A percentile compares a stretch with the other conserved stretches of the same genome.
These are phyloP conservation scores for Cyprinodon variegatus DNA, from an alignment of 2,113 vertebrate species.

Conservation along the genomic window DNA sequence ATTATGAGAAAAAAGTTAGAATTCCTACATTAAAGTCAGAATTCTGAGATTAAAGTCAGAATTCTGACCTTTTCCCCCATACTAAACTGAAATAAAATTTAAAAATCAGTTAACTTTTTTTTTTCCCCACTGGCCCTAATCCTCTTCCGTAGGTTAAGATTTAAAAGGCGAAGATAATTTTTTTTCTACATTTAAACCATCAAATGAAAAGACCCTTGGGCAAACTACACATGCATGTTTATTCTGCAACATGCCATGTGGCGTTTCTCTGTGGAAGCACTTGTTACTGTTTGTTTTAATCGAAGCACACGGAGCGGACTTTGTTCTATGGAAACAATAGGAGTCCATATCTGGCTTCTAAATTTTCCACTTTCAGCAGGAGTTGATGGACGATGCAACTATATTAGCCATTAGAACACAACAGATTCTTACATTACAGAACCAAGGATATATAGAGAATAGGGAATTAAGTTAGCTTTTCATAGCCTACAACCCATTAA, in stretches of 20 bases:
- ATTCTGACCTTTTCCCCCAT: too few relatives aligned
- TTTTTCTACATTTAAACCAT: too few relatives aligned
- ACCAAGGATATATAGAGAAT: neutral
- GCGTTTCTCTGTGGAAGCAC: neutral
- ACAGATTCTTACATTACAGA: neutral
- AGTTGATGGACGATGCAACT: neutral
- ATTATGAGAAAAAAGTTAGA: too few relatives aligned
- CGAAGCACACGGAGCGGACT: neutral
- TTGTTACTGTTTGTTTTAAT: neutral
- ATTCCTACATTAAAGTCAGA: too few relatives aligned
- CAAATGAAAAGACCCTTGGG: neutral
- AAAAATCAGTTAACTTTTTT: too few relatives aligned
- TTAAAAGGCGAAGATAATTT: too few relatives aligned
- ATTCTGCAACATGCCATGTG: neutral
- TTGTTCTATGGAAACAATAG: neutral
- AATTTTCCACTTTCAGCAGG: neutral
- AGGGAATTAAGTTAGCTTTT: neutral
- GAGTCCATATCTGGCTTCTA: neutral
- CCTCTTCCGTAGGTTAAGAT: too few relatives aligned
- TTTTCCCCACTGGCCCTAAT: too few relatives aligned
- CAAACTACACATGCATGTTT: neutral
- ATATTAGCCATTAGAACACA: neutral
- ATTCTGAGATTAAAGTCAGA: too few relatives aligned
- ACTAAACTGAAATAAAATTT: too few relatives aligned
- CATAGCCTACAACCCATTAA: too few relatives aligned